These are phyloP conservation scores for Drosophila nigromelanica DNA, from an alignment of 1,140 invertebrate species.

Conservation along the genomic window DNA sequence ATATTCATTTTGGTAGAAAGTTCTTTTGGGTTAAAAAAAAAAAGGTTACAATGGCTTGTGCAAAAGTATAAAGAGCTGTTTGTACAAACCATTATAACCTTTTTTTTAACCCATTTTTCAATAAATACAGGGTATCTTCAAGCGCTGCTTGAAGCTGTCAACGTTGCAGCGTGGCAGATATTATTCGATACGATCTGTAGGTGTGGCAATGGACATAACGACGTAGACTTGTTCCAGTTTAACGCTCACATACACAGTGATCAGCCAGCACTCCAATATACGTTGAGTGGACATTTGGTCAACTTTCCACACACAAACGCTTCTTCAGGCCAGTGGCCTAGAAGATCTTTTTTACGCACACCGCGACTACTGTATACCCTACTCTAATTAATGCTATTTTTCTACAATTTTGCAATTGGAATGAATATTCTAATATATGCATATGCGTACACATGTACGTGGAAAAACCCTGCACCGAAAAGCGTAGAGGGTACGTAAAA, in stretches of 20 bases:
- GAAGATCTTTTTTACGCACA: slow-evolving; percentile 9
- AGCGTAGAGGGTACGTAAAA: slow-evolving; percentile 22
- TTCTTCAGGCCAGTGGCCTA: slow-evolving; percentile 38
- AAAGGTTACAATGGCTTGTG: no score
- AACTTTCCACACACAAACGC: slow-evolving; percentile 56
- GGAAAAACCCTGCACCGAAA: neutral
- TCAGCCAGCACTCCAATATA: slow-evolving; percentile 29
- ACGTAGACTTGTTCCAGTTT: slow-evolving; percentile 68
- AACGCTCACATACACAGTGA: slow-evolving; percentile 19
- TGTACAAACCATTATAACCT: no score
- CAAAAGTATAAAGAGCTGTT: no score
- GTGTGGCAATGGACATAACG: slow-evolving; percentile 48
- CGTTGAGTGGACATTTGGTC: slow-evolving; percentile 57
- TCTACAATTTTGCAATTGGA: slow-evolving; percentile 13
- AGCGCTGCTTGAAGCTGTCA: slow-evolving; percentile 5
- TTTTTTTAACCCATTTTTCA: neutral
- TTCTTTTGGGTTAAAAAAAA: no score
- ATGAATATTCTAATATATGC: neutral
- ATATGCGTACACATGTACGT: no score
- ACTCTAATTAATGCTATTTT: neutral
- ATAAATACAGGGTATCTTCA: neutral
- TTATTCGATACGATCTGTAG: slow-evolving; percentile 47
- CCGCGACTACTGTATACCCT: slow-evolving; percentile 14
- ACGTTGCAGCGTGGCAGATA: slow-evolving; percentile 36
- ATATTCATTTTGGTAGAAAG: no score